phyloP scores from a whole-genome alignment of 2,113 vertebrate species.

The Chascanopsetta lugubris region DNA sequence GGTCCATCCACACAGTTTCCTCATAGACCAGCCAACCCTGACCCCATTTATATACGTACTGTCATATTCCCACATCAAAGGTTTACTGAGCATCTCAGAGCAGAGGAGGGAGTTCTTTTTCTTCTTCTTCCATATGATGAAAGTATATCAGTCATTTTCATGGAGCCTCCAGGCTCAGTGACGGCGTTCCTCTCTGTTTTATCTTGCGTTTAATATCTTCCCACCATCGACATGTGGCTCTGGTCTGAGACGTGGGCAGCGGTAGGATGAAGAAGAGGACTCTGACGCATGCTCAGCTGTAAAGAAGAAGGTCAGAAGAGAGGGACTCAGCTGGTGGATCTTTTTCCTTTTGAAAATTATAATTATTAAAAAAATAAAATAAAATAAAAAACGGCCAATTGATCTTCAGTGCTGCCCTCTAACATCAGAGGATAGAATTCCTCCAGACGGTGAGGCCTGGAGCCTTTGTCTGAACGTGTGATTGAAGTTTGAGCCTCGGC shows the following conservation, averaged over 20 bases:
- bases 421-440: constrained; percentile 9
- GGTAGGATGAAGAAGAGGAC: constrained; percentile 6
- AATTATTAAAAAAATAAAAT: constrained; percentile 24
- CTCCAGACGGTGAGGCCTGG: constrained; percentile 5
- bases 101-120: constrained; percentile 36
- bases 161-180: constrained; percentile 45
- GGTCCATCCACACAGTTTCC: constrained; percentile 10
- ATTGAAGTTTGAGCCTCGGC: constrained; percentile 21
- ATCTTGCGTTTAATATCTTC: constrained; percentile 72
- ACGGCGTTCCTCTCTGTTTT: constrained; percentile 56
- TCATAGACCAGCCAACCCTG: background rate
- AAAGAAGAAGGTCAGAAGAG: constrained; percentile 22
- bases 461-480: constrained; percentile 23
- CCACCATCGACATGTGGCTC: constrained; percentile 43
- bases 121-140: constrained; percentile 47
- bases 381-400: constrained; percentile 3
- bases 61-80: constrained; percentile 44
- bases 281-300: constrained; percentile 9
- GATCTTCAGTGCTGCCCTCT: constrained; percentile 20
- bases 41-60: constrained; percentile 32
- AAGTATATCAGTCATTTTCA: constrained; percentile 68
- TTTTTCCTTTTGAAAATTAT: constrained; percentile 20
- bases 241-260: constrained; percentile 13
- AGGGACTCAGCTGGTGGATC: constrained; percentile 12
- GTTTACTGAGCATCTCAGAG: constrained; percentile 65